A percentile compares a stretch with the other conserved stretches of the same genome.
phyloP scores from a whole-genome alignment of 2,113 vertebrate species.

The Dasyprocta punctata region DNA sequence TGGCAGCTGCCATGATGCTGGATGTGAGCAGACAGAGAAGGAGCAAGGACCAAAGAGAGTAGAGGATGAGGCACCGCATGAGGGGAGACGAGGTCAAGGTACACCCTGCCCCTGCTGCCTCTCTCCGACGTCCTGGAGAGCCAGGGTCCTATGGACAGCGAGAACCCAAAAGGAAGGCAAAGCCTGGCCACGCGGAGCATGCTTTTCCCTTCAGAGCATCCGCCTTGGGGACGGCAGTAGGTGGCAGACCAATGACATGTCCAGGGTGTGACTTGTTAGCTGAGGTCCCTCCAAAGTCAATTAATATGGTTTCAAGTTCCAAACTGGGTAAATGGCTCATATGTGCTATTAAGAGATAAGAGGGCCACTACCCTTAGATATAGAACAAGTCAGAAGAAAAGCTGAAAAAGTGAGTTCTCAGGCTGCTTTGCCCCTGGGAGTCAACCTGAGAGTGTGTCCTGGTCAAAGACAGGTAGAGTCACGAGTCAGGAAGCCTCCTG shows the following conservation, averaged over 20 bases:
- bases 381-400: not conserved
- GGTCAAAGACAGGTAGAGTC: not conserved
- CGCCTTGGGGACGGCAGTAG: not conserved
- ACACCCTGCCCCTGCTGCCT: fast-evolving
- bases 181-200: not conserved
- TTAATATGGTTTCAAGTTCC: not conserved
- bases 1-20: constrained; percentile 86
- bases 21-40: constrained; percentile 44
- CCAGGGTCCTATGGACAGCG: not conserved
- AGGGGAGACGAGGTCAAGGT: not conserved
- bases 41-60: constrained; percentile 63
- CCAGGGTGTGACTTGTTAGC: not conserved
- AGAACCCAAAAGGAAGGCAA: no score
- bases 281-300: not conserved
- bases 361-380: not conserved
- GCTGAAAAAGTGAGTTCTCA: not conserved
- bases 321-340: not conserved
- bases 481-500: not conserved
- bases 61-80: not conserved
- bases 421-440: not conserved
- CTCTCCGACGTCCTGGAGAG: not conserved
- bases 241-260: no score
- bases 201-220: not conserved
- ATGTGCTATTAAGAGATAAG: not conserved
- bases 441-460: not conserved